phyloP scores from a whole-genome alignment of 2,113 vertebrate species.

The Dromaius novaehollandiae region DNA sequence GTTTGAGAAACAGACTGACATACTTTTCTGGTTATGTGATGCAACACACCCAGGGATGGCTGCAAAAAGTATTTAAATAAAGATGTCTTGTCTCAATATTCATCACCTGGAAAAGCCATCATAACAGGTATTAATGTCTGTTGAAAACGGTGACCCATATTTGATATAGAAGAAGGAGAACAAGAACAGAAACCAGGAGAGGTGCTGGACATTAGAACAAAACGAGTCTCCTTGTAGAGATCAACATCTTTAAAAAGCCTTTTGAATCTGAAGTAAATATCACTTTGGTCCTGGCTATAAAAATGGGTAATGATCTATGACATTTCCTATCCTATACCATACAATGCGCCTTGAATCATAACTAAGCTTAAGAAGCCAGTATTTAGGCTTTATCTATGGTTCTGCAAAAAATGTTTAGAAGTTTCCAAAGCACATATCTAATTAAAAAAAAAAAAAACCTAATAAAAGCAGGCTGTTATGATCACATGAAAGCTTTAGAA shows the following conservation, averaged over 20 bases:
- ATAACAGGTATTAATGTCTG: neutral
- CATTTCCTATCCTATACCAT: neutral
- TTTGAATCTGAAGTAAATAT: neutral
- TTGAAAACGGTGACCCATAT: neutral
- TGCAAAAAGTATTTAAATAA: neutral
- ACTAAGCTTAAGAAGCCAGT: neutral
- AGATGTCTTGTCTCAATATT: neutral
- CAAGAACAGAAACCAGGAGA: neutral
- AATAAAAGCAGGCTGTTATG: neutral
- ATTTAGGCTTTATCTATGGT: neutral
- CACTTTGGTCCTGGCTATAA: neutral
- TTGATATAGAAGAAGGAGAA: too few species aligned
- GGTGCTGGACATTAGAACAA: neutral
- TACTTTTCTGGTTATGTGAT: neutral
- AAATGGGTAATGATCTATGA: neutral
- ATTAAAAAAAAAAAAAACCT: too few species aligned
- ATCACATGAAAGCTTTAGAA: neutral
- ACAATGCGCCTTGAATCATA: neutral
- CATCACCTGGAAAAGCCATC: neutral
- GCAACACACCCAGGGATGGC: neutral
- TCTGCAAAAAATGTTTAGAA: neutral
- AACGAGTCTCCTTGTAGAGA: neutral
- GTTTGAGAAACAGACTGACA: neutral
- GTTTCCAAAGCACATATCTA: neutral
- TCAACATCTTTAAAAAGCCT: neutral